Evolutionary conservation across 2,888 invertebrate species (phyloP).

Genomic region (Campoplex capitator): DNA sequence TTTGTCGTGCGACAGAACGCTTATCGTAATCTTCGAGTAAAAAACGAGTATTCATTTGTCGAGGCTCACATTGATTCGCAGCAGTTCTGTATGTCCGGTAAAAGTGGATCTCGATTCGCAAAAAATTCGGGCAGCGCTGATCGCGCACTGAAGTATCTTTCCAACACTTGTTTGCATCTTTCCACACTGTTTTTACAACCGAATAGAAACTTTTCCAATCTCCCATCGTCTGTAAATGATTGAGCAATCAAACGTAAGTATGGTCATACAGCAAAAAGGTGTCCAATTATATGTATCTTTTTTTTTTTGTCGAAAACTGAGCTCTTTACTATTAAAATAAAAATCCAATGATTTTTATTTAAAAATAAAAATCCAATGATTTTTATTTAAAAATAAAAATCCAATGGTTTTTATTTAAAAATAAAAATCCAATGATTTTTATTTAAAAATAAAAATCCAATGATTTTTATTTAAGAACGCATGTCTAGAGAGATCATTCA

Average conservation of each 20-base stretch:
- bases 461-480: neutral
- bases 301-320: too few relatives aligned
- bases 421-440: too few relatives aligned
- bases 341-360: too few relatives aligned
- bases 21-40: neutral
- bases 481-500: neutral
- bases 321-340: too few relatives aligned
- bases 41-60: neutral
- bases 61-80: constrained; percentile 78
- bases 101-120: constrained; percentile 80
- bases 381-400: too few relatives aligned
- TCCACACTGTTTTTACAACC: constrained; percentile 84
- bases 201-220: constrained; percentile 82
- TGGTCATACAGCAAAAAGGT: constrained; percentile 10
- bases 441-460: too few relatives aligned
- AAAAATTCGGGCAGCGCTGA: constrained; percentile 83
- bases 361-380: too few relatives aligned
- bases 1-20: neutral
- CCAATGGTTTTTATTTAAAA: too few relatives aligned
- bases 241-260: neutral
- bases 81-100: constrained; percentile 79
- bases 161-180: constrained; percentile 82
- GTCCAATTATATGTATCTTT: too few relatives aligned
- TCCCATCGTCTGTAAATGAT: constrained; percentile 78
- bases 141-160: constrained; percentile 82